These are phyloP conservation scores for Nannospalax galili DNA, from an alignment of 2,113 vertebrate genomes.

Conservation along the genomic window DNA sequence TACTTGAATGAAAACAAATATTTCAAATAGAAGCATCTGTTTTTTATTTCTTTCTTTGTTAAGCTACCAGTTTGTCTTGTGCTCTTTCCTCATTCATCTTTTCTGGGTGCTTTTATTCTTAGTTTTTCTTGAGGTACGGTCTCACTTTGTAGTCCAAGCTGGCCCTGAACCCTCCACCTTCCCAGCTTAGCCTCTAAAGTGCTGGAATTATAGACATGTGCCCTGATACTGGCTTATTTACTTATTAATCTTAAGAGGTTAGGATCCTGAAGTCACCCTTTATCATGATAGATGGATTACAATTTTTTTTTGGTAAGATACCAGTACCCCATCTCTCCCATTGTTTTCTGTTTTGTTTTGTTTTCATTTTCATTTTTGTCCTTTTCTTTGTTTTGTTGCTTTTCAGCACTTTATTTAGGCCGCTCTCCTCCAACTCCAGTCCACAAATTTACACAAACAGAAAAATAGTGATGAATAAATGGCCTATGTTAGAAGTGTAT, in stretches of 20 bases:
- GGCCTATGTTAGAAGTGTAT: not conserved
- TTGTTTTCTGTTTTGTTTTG: too few species aligned
- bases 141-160: not conserved
- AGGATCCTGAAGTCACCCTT: not conserved
- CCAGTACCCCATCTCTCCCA: not conserved
- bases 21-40: slow-evolving; percentile 22
- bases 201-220: not conserved
- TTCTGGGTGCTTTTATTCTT: not conserved
- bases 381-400: not conserved
- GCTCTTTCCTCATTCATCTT: slow-evolving; percentile 31
- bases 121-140: not conserved
- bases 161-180: not conserved
- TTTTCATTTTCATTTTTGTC: too few species aligned
- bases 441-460: not conserved
- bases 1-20: slow-evolving; percentile 4
- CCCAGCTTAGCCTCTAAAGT: not conserved
- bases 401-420: not conserved
- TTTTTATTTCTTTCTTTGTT: slow-evolving; percentile 22
- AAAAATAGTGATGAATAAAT: not conserved
- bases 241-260: slow-evolving; percentile 29
- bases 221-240: not conserved
- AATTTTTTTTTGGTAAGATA: not conserved
- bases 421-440: not conserved
- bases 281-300: not conserved
- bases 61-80: slow-evolving; percentile 2